Percentiles rank a stretch among this genome's conserved stretches.
These are phyloP conservation scores for Schizaphis graminum DNA, from an alignment of 2,888 invertebrate species.

Conservation along the genomic window DNA sequence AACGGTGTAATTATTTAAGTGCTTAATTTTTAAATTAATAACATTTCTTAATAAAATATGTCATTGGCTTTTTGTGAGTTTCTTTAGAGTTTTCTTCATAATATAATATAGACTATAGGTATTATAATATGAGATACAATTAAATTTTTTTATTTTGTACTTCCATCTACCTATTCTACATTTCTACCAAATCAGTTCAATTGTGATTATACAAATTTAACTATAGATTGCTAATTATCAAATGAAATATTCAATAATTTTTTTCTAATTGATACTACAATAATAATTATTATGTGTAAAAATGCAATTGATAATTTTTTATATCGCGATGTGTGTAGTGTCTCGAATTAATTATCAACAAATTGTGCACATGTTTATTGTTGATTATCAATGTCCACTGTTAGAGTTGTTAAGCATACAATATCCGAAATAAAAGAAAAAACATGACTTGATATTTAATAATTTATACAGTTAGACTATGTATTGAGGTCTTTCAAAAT, in stretches of 20 bases:
- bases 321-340: neutral
- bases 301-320: neutral
- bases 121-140: neutral
- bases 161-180: neutral
- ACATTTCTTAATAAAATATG: too few species aligned
- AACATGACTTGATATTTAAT: neutral
- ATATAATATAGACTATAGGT: too few species aligned
- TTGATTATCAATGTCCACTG: neutral
- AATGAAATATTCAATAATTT: too few species aligned
- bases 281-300: neutral
- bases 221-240: too few species aligned
- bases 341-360: too few species aligned
- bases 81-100: too few species aligned
- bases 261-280: neutral
- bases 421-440: neutral
- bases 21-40: too few species aligned
- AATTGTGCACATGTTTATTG: neutral
- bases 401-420: neutral
- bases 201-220: too few species aligned
- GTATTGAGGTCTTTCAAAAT: neutral
- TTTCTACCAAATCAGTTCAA: neutral
- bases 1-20: too few species aligned
- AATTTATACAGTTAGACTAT: too few species aligned
- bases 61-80: too few species aligned
- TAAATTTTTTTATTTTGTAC: neutral